Base-by-base conservation (phyloP, 2,888 invertebrate species). In the Steinernema carpocapsae region DNA sequence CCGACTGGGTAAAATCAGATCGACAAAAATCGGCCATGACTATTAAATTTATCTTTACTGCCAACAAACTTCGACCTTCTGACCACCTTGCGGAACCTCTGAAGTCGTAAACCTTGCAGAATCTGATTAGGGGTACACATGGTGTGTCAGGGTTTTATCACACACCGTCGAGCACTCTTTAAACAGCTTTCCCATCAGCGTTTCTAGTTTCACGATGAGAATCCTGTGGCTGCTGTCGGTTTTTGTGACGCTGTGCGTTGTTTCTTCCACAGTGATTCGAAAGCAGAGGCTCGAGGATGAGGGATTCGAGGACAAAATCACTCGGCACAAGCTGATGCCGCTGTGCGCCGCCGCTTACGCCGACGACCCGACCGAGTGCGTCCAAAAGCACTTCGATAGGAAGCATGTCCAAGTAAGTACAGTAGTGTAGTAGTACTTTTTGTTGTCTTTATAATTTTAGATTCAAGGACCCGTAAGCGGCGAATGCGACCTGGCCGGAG, bases 401-500 rank as follows among this genome's bases (percentile, higher is more conserved):
- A 6, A 6, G 32, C 4, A 37, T 17, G n/a, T n/a, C 14, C 29
- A 64, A 17, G 64, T 64, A 32, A n/a, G 32, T 6, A 6, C 10
- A 10, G 37, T 6, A 24, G 24, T 26, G 2, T 56, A 19, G 56
- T 3, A 19, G 6, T 12, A 64, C 1, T 17, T 64, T n/a, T 19
- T 3, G 14, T n/a, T 4, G 3, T 48, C 17, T 14, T 42, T 56
- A 74, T 56, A 26, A 17, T 32, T 81, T 43, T 56, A 81, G 81
- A 48, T 81, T 22, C 72, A 76, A 52, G 75, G 79, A 22, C 76
- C 78, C 71, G 12, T 78, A 7, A 78, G 74, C 52, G 78, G 77
- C 7, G 72, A 75, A 24, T 81, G 80, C 70, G 80, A 80, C 51
- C 22, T 75, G 14, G 76, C 77, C 10, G 73, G 75, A 10, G 82